These are phyloP conservation scores for Dynastes maya DNA, from an alignment of 2,888 invertebrate species.

Conservation along the genomic window DNA sequence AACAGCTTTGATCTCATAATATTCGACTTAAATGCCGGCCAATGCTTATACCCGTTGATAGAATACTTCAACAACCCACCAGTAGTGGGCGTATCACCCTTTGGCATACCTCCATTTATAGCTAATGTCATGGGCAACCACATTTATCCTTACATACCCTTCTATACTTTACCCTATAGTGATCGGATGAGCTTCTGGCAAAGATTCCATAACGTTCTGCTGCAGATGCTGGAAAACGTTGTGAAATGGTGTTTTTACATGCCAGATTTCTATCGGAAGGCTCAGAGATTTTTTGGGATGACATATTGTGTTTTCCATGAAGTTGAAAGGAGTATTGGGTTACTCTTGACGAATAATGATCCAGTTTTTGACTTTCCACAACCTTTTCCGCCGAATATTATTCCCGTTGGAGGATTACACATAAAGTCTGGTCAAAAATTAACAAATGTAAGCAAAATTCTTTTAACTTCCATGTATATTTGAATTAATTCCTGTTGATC, in stretches of 20 bases:
- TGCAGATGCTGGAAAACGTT: conserved; percentile 45
- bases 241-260: conserved; percentile 51
- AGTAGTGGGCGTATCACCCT: conserved; percentile 55
- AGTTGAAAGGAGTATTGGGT: conserved; percentile 59
- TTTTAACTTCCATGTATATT: not conserved
- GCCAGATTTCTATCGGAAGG: conserved; percentile 54
- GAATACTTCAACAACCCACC: conserved; percentile 57
- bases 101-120: conserved; percentile 52
- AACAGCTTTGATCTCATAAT: conserved; percentile 58
- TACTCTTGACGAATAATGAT: conserved; percentile 63
- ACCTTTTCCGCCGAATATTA: conserved; percentile 65
- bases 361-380: conserved; percentile 62
- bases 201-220: conserved; percentile 57
- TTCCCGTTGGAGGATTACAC: conserved; percentile 66
- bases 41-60: conserved; percentile 57
- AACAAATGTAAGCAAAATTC: conserved; percentile 59
- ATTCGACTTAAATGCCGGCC: conserved; percentile 54
- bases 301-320: conserved; percentile 58
- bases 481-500: not conserved
- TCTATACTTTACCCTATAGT: conserved; percentile 54
- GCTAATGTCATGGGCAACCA: conserved; percentile 53
- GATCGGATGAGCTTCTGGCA: conserved; percentile 59
- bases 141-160: conserved; percentile 60
- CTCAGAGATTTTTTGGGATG: conserved; percentile 58
- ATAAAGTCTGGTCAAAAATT: conserved; percentile 59